Percentiles rank a stretch among this genome's conserved stretches.
phyloP scores from a whole-genome alignment of 2,888 invertebrate species.

The Dione juno region DNA sequence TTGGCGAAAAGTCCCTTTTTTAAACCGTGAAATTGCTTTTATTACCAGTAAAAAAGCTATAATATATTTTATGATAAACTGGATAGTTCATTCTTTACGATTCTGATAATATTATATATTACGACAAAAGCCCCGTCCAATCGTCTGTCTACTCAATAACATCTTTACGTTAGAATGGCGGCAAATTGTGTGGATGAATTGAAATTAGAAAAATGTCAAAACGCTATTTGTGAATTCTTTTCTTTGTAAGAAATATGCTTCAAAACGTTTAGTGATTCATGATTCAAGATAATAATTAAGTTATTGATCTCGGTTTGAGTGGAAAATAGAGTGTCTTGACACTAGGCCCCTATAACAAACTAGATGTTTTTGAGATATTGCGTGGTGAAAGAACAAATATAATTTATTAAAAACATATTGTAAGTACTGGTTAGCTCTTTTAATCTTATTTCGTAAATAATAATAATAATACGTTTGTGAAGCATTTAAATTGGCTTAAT shows the following conservation, averaged over 20 bases:
- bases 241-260: background rate
- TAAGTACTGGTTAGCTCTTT: background rate
- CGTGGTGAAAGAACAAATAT: no score
- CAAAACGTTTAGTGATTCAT: background rate
- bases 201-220: constrained; percentile 4
- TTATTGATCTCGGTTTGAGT: background rate
- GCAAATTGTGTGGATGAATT: constrained; percentile 3
- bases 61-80: background rate
- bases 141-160: constrained; percentile 9
- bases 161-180: constrained; percentile 7
- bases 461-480: constrained; percentile 11
- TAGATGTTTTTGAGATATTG: no score
- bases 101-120: constrained; percentile 2
- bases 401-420: background rate
- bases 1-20: no score
- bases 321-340: no score
- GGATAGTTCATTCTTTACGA: background rate
- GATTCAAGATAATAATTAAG: background rate
- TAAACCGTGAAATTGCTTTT: no score
- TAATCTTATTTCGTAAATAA: constrained; percentile 12
- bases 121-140: background rate
- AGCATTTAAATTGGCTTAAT: constrained; percentile 20
- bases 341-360: no score
- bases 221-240: background rate
- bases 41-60: background rate